These are phyloP conservation scores for Megalops atlanticus DNA, from an alignment of 2,113 vertebrate genomes.

Conservation along the genomic window DNA sequence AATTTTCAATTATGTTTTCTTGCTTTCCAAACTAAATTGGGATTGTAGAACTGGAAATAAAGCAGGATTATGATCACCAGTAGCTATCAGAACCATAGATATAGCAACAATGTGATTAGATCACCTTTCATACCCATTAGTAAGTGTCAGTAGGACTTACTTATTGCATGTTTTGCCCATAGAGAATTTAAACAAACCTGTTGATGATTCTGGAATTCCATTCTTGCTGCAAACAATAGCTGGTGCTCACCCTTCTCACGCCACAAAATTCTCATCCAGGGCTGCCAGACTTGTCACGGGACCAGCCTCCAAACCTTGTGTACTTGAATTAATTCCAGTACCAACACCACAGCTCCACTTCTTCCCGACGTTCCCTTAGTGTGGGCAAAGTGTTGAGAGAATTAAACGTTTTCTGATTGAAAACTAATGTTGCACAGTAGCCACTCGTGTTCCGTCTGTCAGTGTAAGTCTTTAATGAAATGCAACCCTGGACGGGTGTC, in stretches of 20 bases:
- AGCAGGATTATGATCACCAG: not conserved
- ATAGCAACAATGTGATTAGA: not conserved
- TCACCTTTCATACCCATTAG: not conserved
- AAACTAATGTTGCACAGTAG: not conserved
- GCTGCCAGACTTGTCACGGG: not conserved
- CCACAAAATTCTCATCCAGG: not conserved
- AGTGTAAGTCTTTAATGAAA: conserved; percentile 39
- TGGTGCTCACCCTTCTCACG: conserved; percentile 20
- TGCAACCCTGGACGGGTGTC: conserved; percentile 57
- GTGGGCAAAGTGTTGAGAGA: conserved; percentile 10
- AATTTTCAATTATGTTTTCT: not conserved
- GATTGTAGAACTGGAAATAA: not conserved
- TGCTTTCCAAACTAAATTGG: not conserved
- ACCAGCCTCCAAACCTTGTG: not conserved
- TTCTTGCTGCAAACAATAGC: not conserved
- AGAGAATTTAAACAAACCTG: not conserved
- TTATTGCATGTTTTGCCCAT: too few relatives aligned
- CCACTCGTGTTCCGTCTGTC: conserved; percentile 26
- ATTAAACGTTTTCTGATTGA: conserved; percentile 12
- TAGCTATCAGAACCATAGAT: not conserved
- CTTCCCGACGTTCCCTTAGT: not conserved
- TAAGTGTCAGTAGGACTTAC: not conserved
- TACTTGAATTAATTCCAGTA: not conserved
- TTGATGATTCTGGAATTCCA: not conserved
- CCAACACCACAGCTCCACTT: not conserved